These are phyloP conservation scores for Chaetodon auriga DNA, from an alignment of 2,113 vertebrate species.

Conservation along the genomic window DNA sequence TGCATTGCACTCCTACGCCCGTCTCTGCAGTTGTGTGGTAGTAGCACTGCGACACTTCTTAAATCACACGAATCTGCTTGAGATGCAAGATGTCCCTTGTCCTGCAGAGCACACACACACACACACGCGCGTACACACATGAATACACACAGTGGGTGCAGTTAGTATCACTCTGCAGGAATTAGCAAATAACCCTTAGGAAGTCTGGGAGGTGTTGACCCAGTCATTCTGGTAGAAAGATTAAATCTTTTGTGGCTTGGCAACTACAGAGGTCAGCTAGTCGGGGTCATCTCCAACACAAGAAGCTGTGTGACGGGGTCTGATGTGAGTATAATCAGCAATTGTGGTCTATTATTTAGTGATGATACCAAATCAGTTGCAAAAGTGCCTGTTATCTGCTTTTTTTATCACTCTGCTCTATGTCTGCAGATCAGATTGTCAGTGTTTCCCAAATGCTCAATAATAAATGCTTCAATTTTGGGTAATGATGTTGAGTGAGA, in stretches of 20 bases:
- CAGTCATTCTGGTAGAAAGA: conserved; percentile 16
- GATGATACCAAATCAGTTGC: not conserved
- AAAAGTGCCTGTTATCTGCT: conserved; percentile 1
- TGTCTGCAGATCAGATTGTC: not conserved
- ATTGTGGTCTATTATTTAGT: not conserved
- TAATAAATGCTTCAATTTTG: not conserved
- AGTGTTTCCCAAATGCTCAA: not conserved
- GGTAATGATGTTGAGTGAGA: not conserved
- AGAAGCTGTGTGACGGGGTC: not conserved
- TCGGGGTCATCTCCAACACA: not conserved
- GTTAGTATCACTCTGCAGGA: conserved; percentile 25
- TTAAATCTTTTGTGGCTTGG: conserved; percentile 31
- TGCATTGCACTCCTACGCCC: conserved; percentile 24
- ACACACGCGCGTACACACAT: conserved; percentile 6
- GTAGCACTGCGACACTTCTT: conserved; percentile 51
- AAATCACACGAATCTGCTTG: conserved; percentile 60
- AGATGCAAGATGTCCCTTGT: conserved; percentile 39
- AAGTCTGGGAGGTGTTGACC: conserved; percentile 26
- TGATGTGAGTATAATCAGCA: not conserved
- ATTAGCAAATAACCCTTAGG: conserved; percentile 12
- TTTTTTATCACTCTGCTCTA: conserved; percentile 1
- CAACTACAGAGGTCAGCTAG: conserved; percentile 6
- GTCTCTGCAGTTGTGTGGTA: conserved; percentile 41
- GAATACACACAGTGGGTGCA: conserved; percentile 2
- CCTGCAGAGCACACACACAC: conserved; percentile 24